Evolutionary conservation across 2,113 vertebrate species (phyloP), one percentile per base, ranked within the genome.

Genomic region (Aptenodytes patagonicus): DNA sequence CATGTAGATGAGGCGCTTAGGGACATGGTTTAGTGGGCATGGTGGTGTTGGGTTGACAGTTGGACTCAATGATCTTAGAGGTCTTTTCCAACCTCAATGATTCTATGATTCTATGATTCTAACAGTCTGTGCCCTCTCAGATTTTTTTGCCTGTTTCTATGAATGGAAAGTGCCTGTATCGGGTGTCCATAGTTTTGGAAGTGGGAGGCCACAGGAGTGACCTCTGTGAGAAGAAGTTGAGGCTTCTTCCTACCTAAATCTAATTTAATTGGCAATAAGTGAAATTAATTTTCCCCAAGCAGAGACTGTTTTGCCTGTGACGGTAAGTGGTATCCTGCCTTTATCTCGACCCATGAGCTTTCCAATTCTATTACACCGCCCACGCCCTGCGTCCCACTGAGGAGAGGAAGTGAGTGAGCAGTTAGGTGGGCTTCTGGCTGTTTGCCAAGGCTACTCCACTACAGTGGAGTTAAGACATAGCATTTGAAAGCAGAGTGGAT

Each of bases 181-280:
- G 2, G 3, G 0, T 66, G 28, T 40, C 31, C 29, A 0, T 9
- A 10, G 12, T 24, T 84, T 84, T 66, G 36, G 9, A 78, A 78
- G 7, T 3, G 12, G 10, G 7, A 1, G 1, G 2, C 8, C 61
- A 6, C 19, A 52, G 5, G 6, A 3, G 2, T 52, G 10, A 4
- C 6, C 22, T 69, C 20, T 65, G 13, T 47, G 44, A 82, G 62
- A 76, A 66, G 3, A 32, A 7, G 6, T 7, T 42, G n/a, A 52
- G 7, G 2, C n/a, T 94, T 83, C 20, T 86, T 13, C 10, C 21
- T 47, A 13, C 2, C 1, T 11, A 80, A 72, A 52, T 73, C 3
- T 57, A 8, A 52, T 82, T 69, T 69, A 86, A 55, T 7, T 60
- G 4, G 0, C 17, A 36, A 25, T 19, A 40, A 71, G 52, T 2